phyloP scores from a whole-genome alignment of 2,113 vertebrate species.

The Uria lomvia region DNA sequence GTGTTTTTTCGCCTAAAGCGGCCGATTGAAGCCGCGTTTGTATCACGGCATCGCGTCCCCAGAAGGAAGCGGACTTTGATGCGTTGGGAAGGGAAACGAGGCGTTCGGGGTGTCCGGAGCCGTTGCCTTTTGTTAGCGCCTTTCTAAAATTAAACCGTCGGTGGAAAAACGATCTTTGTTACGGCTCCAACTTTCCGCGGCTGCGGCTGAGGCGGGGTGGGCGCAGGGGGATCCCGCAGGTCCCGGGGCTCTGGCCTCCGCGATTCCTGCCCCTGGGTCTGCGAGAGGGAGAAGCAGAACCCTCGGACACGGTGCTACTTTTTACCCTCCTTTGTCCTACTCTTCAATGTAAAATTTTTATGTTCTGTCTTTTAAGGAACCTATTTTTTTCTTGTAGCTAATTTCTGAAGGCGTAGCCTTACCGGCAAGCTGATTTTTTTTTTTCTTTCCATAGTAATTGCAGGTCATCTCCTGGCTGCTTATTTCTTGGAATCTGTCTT shows the following conservation, averaged over 20 bases:
- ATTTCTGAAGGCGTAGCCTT: background rate
- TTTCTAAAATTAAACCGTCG: slow-evolving; percentile 54
- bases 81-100: background rate
- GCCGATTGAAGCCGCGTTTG: background rate
- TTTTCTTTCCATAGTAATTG: background rate
- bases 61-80: background rate
- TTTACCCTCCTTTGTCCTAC: background rate
- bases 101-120: background rate
- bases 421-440: background rate
- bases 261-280: background rate
- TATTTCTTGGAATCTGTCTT: background rate
- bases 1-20: background rate
- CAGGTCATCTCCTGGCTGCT: background rate
- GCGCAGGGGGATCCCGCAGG: background rate
- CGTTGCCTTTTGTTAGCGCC: slow-evolving; percentile 28
- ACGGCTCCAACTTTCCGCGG: slow-evolving; percentile 38
- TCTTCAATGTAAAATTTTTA: fast-evolving
- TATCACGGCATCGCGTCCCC: background rate
- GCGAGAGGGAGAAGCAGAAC: background rate
- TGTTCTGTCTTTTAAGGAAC: background rate
- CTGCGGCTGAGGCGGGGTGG: background rate
- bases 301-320: background rate
- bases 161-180: slow-evolving; percentile 38
- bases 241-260: background rate
- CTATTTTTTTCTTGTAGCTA: fast-evolving